These are phyloP conservation scores for Leucophora obtusa DNA, from an alignment of 2,888 invertebrate genomes.

Conservation along the genomic window DNA sequence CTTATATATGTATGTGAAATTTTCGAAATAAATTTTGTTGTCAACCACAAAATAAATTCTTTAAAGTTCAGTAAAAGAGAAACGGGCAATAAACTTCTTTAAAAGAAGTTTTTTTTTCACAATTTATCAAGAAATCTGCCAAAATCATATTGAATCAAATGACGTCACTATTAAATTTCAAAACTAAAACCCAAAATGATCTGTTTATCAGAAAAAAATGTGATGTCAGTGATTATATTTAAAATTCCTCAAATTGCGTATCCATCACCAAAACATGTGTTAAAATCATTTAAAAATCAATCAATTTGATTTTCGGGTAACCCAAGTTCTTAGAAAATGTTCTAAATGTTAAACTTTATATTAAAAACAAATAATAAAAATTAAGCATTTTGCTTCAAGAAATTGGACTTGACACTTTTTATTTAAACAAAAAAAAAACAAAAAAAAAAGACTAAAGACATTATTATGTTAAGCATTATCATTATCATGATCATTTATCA, in stretches of 20 bases:
- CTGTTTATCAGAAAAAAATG: neutral
- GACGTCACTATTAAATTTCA: constrained; percentile 15
- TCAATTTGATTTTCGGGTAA: neutral
- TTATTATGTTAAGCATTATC: neutral
- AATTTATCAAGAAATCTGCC: neutral
- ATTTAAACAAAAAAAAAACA: neutral
- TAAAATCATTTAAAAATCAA: constrained; percentile 2
- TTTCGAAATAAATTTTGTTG: neutral
- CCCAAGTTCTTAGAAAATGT: constrained; percentile 8
- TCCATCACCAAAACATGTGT: neutral
- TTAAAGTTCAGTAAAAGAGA: neutral
- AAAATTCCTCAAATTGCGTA: constrained; percentile 21
- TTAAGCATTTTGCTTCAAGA: neutral
- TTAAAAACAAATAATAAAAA: no score
- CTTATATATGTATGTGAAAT: neutral
- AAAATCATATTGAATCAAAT: neutral
- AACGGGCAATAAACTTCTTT: neutral
- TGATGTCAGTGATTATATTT: neutral
- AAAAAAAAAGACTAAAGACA: neutral
- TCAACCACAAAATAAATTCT: neutral
- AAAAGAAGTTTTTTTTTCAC: neutral
- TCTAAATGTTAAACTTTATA: no score
- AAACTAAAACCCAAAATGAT: neutral
- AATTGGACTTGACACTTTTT: neutral
- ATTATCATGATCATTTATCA: neutral